Evolutionary conservation across 2,888 invertebrate species (phyloP).

Genomic region (Acrobasis repandana): DNA sequence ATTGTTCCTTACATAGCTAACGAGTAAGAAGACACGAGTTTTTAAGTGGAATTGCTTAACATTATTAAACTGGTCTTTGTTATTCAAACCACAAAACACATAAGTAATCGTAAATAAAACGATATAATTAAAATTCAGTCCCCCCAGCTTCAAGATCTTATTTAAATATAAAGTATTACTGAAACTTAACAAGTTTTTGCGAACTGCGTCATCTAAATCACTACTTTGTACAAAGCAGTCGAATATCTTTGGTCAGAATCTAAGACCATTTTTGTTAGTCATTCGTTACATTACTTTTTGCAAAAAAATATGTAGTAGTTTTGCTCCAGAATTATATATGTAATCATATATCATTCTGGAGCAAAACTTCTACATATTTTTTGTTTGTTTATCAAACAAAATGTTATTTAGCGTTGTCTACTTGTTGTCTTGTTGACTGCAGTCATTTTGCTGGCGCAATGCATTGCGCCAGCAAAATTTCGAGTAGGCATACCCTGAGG

Average conservation of each 20-base stretch:
- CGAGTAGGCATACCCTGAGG: slow-evolving; percentile 29
- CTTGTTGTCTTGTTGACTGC: slow-evolving; percentile 49
- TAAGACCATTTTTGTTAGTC: no score
- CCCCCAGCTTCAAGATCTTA: slow-evolving; percentile 37
- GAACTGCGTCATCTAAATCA: no score
- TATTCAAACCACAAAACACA: slow-evolving; percentile 18
- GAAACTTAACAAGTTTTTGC: slow-evolving; percentile 43
- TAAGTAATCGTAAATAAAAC: slow-evolving; percentile 34
- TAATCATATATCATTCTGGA: no score
- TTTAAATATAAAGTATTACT: slow-evolving; percentile 46
- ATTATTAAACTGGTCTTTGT: slow-evolving; percentile 6
- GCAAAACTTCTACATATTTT: no score
- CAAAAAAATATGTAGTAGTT: no score
- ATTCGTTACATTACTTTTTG: no score
- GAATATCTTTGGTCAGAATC: no score
- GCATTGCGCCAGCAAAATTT: slow-evolving; percentile 47
- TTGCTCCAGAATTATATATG: no score
- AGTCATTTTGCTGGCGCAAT: no score
- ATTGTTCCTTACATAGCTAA: background rate
- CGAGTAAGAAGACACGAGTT: background rate
- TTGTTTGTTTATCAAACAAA: slow-evolving; percentile 26
- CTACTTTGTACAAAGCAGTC: no score
- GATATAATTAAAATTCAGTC: slow-evolving; percentile 43
- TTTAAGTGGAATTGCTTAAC: background rate
- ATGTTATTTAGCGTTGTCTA: slow-evolving; percentile 48